Base-by-base conservation (phyloP, 2,797 vertebrate genomes). In the Myotis pilosus region DNA sequence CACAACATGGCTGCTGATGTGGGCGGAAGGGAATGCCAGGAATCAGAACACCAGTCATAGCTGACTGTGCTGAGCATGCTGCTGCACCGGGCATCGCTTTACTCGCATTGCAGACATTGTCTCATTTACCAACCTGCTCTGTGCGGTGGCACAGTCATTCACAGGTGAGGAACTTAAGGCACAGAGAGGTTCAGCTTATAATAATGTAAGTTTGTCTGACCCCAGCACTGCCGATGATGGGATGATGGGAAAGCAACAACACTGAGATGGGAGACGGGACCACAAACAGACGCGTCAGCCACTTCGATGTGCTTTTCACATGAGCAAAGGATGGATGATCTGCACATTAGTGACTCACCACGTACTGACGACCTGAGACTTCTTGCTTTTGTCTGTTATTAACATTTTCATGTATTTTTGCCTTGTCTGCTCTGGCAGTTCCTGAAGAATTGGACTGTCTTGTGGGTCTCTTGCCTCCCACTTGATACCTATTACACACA, bases 21-120 rank as follows among this genome's bases (percentile, higher is more conserved):
- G 81, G 64, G 79, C 53, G 13, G 66, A 8, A 0, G 15, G 11
- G 23, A n/a, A n/a, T 0, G 6, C 62, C 44, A n/a, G 74, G 71
- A 71, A 66, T 38, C 16, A 3, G 30, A 68, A 47, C 10, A 13
- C 23, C 33, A 57, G 89, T 53, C 20, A 53, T 6, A 41, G 74
- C 47, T 30, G 25, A 51, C 28, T 6, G 11, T 0, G 6, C 7
- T 0, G n/a, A 62, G 60, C 5, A 0, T 0, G 12, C 1, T 0
- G 3, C 11, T 0, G 3, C 2, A 12, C 53, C 30, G 8, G 11
- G 8, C 2, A 0, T 3, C 7, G 80, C 83, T 88, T 53, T 51
- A 11, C 1, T 23, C 8, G 25, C 28, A 23, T 55, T 4, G 22
- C 23, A 6, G 28, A 6, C 49, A 5, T 0, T 3, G 41, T 55